Evolutionary conservation across 2,113 vertebrate genomes (phyloP).

Genomic region (Ondatra zibethicus): DNA sequence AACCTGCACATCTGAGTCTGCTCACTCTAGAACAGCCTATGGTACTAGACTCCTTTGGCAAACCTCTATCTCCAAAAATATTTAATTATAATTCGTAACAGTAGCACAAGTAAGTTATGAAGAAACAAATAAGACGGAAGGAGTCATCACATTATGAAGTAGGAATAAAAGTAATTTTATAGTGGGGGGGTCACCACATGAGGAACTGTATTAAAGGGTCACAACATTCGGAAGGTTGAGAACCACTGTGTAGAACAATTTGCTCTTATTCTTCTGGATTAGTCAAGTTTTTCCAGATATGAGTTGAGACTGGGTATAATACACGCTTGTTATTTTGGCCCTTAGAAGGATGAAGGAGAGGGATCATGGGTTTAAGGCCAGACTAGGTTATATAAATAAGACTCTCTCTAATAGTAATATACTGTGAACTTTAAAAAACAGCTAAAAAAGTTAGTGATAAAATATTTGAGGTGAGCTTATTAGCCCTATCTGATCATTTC

Average conservation of each 20-base stretch:
- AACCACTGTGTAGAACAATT: neutral
- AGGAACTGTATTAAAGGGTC: neutral
- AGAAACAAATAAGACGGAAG: neutral
- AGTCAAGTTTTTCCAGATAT: slow-evolving; percentile 9
- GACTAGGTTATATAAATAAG: neutral
- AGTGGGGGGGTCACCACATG: neutral
- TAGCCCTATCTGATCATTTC: neutral
- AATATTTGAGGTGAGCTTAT: neutral
- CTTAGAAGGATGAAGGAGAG: neutral
- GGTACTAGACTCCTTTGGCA: neutral
- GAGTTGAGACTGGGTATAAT: neutral
- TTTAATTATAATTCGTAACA: neutral
- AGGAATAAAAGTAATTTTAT: neutral
- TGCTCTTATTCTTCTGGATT: neutral
- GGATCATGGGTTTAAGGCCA: neutral
- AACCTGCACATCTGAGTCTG: neutral
- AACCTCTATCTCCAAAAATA: neutral
- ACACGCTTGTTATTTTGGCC: neutral
- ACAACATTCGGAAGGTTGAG: neutral
- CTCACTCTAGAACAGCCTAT: neutral
- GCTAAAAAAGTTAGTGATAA: neutral
- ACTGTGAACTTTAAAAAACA: neutral
- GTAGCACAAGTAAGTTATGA: neutral
- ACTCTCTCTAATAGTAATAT: neutral
- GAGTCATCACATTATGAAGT: neutral